Base-by-base conservation (phyloP, 2,888 invertebrate genomes). In the Pelosia muscerda region DNA sequence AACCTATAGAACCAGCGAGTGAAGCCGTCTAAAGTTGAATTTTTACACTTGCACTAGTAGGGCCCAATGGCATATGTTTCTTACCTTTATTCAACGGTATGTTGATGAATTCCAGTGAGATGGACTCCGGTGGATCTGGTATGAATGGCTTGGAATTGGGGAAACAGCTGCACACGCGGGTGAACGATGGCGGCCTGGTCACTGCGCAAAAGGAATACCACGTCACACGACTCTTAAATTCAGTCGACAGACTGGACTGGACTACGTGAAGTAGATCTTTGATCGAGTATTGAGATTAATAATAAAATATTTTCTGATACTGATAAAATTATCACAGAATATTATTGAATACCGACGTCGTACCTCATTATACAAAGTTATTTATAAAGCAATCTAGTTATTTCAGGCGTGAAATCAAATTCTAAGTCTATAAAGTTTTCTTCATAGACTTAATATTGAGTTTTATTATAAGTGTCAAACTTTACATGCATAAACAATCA, bases 61-160 rank as follows among this genome's bases (percentile, higher is more conserved):
- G 31, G 9, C 31, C 1, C 31, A 31, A 8, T 2, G 34, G 2
- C 6, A 1, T n/a, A n/a, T 11, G 2, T 4, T 15, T n/a, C 42
- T 69, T 59, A 92, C 92, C 90, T 34, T 86, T 88, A 5, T 77
- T 75, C 0, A 91, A 70, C 0, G 90, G 88, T 28, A 91, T 6
- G 10, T 70, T 66, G 10, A 58, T 74, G 68, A 88, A 90, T 79
- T 92, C 91, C 74, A 92, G 73, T 31, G 89, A 88, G 58, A 76
- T 68, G 0, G 85, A 80, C 11, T 85, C 81, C 3, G 38, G 63
- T 19, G 68, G 72, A 2, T 75, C 82, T 0, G 84, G 84, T 26
- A 87, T 31, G 1, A 67, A 23, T 0, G 86, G 86, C 69, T 72
- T 75, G 13, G 67, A n/a, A 54, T 68, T 56, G 1, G 6, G 26